Conservation (phyloP, 2,797 vertebrate genomes). For the Sebastiscus albofasciatus region DNA sequence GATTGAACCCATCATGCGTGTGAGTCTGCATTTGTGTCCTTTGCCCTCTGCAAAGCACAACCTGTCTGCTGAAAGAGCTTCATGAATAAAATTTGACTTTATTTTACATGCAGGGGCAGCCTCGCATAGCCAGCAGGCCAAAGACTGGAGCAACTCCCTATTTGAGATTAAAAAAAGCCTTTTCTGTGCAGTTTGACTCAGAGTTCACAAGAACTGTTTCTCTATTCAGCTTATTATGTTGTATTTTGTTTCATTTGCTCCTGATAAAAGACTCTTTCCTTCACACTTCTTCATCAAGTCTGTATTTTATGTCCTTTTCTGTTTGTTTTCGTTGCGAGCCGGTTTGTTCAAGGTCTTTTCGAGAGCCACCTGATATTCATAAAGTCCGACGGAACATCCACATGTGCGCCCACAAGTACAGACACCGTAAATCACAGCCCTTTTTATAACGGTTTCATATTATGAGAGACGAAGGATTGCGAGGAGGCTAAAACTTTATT, state of each 20-base stretch:
- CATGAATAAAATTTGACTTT: slow-evolving; percentile 41
- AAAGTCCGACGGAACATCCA: background rate
- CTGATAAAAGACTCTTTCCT: background rate
- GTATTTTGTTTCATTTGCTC: background rate
- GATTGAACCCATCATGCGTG: background rate
- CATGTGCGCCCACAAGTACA: background rate
- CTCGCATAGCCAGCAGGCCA: background rate
- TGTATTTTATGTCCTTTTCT: background rate
- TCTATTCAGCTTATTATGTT: background rate
- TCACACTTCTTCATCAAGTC: background rate
- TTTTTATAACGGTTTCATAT: slow-evolving; percentile 20
- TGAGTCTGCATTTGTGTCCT: background rate
- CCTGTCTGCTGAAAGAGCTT: slow-evolving; percentile 4
- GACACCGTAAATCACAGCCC: slow-evolving; percentile 27
- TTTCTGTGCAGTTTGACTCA: background rate
- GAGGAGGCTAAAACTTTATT: slow-evolving; percentile 33
- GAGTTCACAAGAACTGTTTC: background rate
- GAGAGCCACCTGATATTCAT: background rate
- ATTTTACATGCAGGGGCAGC: slow-evolving; percentile 13
- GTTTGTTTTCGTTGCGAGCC: background rate
- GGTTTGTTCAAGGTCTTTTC: slow-evolving; percentile 6
- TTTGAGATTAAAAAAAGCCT: background rate
- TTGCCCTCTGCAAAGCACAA: slow-evolving; percentile 26
- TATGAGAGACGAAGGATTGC: background rate
- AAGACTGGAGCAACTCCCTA: background rate